Evolutionary conservation across 1,140 invertebrate species (phyloP), one percentile per base, ranked within the genome.

Genomic region (Tetramorium alpestre): DNA sequence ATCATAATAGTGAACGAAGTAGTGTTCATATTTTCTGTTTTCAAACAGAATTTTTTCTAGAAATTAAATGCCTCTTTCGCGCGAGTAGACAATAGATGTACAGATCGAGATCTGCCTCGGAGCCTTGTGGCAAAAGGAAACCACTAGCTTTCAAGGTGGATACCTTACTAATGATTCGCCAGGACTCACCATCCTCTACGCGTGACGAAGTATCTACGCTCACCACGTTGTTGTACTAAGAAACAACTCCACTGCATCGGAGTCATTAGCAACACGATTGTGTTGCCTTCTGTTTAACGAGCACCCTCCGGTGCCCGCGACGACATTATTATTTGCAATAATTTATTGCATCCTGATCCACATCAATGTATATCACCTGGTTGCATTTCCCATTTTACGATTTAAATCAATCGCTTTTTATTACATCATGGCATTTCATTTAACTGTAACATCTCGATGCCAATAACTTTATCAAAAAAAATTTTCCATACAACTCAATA

Each of bases 281-380:
- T 65, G 76, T 67, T 86, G 72, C 73, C 89, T 90, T 84, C 82
- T 62, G 77, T 91, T 88, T 91, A 91, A 91, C 90, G 87, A 91
- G 87, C 81, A 72, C 44, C 77, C 72, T 85, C 69, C 47, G 33
- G 67, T 56, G 33, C 11, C 3, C 18, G 28, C 60, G 78, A 77
- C 18, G 88, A 89, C 72, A 82, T 88, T 89, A 90, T 90, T 87
- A 90, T 87, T 89, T 56, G 78, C 54, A 44, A 89, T 89, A 89
- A 89, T 89, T 85, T 90, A 87, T 90, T 75, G 51, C 69, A 67
- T 90, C 60, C 28, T 44, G 65, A 76, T 76, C 51, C 33, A 22
- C 16, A 25, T 69, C 16, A 11, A 49, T n/a, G 87, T 54, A 38
- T 22, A 81, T 77, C 47, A 22, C 47, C 16, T 44, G 38, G 44